Percentiles rank a stretch among this genome's conserved stretches.
These are phyloP conservation scores for Gymnopithys bicolor DNA, from an alignment of 2,797 vertebrate genomes.

Conservation along the genomic window DNA sequence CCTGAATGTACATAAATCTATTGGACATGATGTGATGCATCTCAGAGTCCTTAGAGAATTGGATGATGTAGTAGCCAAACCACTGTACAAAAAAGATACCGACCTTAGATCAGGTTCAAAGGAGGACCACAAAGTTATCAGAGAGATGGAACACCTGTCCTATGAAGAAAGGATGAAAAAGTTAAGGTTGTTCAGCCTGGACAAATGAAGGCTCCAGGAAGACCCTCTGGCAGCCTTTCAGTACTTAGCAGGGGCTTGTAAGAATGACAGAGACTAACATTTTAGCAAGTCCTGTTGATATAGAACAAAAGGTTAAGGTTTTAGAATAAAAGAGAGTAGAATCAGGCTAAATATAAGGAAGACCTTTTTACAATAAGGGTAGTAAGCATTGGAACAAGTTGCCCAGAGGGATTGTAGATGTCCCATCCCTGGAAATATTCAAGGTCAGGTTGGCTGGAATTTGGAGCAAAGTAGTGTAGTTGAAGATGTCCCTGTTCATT, in stretches of 20 bases:
- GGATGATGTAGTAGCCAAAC: background rate
- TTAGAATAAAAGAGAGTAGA: background rate
- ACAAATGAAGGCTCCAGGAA: background rate
- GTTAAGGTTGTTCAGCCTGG: background rate
- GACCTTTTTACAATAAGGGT: background rate
- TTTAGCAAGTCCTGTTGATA: background rate
- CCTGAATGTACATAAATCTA: background rate
- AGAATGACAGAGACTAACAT: background rate
- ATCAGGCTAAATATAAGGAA: background rate
- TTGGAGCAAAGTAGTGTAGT: background rate
- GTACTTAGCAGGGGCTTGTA: background rate
- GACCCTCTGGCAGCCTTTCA: background rate
- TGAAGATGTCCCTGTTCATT: background rate
- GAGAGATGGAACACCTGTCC: too few species aligned
- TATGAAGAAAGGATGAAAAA: background rate
- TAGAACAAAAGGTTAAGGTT: background rate
- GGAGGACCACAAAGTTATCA: background rate
- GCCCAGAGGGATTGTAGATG: background rate
- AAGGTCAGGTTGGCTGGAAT: background rate
- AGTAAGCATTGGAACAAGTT: background rate
- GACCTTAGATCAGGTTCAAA: background rate
- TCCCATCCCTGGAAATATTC: background rate
- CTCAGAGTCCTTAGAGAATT: background rate
- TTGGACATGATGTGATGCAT: background rate
- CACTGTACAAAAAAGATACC: background rate